Percentiles rank a stretch among this genome's conserved stretches.
phyloP scores from a whole-genome alignment of 2,888 invertebrate species.

The Megalurothrips usitatus region DNA sequence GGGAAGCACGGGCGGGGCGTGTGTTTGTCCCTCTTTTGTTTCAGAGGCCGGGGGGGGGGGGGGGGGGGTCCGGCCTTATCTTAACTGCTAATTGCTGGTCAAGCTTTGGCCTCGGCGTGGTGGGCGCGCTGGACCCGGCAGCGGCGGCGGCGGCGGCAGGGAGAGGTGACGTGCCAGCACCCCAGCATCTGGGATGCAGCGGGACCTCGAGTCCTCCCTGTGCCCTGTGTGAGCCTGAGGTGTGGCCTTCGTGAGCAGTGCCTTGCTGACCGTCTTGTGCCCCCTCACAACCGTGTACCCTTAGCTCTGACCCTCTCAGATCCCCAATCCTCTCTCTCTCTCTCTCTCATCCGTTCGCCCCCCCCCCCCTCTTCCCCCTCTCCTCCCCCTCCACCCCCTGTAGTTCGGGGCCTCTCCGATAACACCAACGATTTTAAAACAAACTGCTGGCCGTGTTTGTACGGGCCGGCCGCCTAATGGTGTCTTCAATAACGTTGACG shows the following conservation, averaged over 20 bases:
- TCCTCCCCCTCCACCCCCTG: too few species aligned
- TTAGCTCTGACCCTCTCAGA: too few species aligned
- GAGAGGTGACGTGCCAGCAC: neutral
- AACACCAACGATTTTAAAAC: neutral
- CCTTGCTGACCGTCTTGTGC: too few species aligned
- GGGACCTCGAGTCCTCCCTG: too few species aligned
- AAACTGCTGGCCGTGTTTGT: neutral
- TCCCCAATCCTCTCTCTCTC: too few species aligned
- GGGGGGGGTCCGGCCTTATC: neutral
- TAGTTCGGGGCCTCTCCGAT: neutral
- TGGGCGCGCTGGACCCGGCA: neutral
- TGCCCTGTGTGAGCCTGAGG: too few species aligned
- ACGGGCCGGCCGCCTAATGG: neutral
- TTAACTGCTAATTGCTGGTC: constrained; percentile 26
- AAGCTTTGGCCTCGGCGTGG: constrained; percentile 7
- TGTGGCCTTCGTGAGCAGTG: too few species aligned
- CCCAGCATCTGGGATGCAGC: too few species aligned
- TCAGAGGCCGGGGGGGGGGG: neutral
- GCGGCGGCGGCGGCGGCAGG: neutral
- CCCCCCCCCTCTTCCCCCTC: too few species aligned
- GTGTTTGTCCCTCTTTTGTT: neutral
- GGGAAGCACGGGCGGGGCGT: too few species aligned
- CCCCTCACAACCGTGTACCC: too few species aligned
- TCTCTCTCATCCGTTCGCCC: too few species aligned
- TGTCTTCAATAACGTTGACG: neutral